Evolutionary conservation across 1,140 invertebrate species (phyloP), one percentile per base, ranked within the genome.

Genomic region (Trinorchestia longiramus): DNA sequence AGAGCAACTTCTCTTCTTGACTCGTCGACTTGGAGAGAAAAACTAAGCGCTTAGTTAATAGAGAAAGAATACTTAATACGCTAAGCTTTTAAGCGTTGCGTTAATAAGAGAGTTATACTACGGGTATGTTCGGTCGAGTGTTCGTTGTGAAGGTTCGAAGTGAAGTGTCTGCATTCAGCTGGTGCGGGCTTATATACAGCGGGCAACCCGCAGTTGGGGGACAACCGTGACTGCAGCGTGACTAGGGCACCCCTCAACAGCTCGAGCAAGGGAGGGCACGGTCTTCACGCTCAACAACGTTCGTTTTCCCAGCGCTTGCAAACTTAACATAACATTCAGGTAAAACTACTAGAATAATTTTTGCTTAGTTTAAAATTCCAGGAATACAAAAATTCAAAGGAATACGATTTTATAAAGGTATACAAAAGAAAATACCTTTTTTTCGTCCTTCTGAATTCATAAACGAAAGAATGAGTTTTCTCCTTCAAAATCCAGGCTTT

Each of bases 91-190:
- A 42, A 17, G 88, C 88, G 23, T 36, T 41, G 88, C 88, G 88
- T 90, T 43, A 11, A 90, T 36, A 90, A 90, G 41, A 90, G 43
- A 90, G 41, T 28, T 41, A 28, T 77, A 42, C 88, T 90, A 90
- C 11, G 88, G 43, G 88, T 90, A 90, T 41, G 88, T 90, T 90
- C 88, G 88, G 88, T 90, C 88, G 88, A 42, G 88, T 43, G 23
- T 41, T 90, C 88, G 88, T 90, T 90, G 88, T 90, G 41, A 90
- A 90, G 88, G 88, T 90, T 90, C 88, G 88, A 43, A 90, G 43
- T 90, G 88, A 41, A 90, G 43, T 90, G 88, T 3, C 88, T 41
- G 23, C 43, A 42, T 90, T 41, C 41, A 41, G 88, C 43, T 0
- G 28, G 43, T 28, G 88, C 88, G n/a, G 43, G 88, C 88, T 90